These are phyloP conservation scores for Corbicula japonica DNA, from an alignment of 2,888 invertebrate species.

Conservation along the genomic window DNA sequence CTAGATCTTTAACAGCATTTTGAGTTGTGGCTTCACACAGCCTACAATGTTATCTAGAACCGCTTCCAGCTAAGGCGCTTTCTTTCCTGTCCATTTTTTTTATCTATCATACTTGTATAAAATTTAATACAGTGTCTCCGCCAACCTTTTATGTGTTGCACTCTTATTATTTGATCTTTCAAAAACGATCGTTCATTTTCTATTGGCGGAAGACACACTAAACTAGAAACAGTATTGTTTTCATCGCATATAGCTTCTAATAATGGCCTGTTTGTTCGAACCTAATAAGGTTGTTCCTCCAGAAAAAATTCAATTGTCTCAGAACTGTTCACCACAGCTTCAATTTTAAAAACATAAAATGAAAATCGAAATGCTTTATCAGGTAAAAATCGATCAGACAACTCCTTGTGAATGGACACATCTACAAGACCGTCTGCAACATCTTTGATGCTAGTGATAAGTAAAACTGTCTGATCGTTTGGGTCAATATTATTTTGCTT, in stretches of 20 bases:
- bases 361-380: conserved; percentile 46
- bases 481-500: conserved; percentile 19
- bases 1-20: background rate
- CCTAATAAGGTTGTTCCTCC: conserved; percentile 23
- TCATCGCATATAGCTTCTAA: conserved; percentile 18
- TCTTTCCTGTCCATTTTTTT: conserved; percentile 19
- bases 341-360: conserved; percentile 36
- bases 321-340: conserved; percentile 7
- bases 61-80: conserved; percentile 10
- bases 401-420: conserved; percentile 27
- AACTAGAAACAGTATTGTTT: conserved; percentile 2
- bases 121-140: conserved; percentile 1
- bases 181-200: conserved; percentile 10
- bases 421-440: conserved; percentile 41
- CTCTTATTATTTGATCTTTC: conserved; percentile 5
- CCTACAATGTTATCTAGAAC: conserved; percentile 9
- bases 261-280: conserved; percentile 11
- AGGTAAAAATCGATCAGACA: conserved; percentile 28
- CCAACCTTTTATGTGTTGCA: conserved; percentile 10
- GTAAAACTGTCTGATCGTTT: conserved; percentile 17
- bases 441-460: conserved; percentile 36
- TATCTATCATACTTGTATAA: conserved; percentile 13
- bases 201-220: conserved; percentile 1
- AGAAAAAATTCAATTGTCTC: too few species aligned
- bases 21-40: conserved; percentile 17